Evolutionary conservation across 2,888 invertebrate species (phyloP), one percentile per base, ranked within the genome.

Genomic region (Rhabditophanes sp.): DNA sequence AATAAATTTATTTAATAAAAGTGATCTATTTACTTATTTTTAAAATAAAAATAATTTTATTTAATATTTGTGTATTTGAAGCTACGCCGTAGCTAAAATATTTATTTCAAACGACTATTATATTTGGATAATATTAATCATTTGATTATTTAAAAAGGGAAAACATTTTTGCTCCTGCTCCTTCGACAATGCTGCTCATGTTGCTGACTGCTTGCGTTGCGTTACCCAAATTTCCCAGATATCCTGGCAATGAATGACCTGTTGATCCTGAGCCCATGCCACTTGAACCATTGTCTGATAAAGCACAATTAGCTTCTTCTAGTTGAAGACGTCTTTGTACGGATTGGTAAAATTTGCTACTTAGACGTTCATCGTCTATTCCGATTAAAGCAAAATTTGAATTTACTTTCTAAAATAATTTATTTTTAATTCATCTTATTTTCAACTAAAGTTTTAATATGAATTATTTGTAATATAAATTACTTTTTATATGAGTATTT

Each of bases 321-420:
- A 93, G 83, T 70, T 87, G 84, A 79, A 96, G 82, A 56, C 96
- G 76, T 53, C 80, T 79, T 37, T 80, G 78, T 54, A 93, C 80
- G 16, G 57, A 53, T 35, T 60, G 44, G 31, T 93, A 93, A 52
- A 78, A 77, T 73, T 88, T 88, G 43, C 83, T 84, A 72, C 88
- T 87, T 38, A 96, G 73, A 68, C 84, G 83, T 67, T 90, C 88
- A 65, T 93, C 90, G 69, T 85, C 83, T 26, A 96, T 88, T 48
- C 93, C 93, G 73, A 96, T 93, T 41, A 96, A 76, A 72, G 93
- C 93, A 71, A 93, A 96, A 71, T 96, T 93, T 29, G 87, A 83
- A 73, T 88, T 90, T 68, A 90, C 78, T 80, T 96, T 96, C 83
- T 93, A 71, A 15, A 65, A 56, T 1, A 6, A 37, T 21, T 7